These are phyloP conservation scores for Pagrus major DNA, from an alignment of 2,113 vertebrate species.

Conservation along the genomic window DNA sequence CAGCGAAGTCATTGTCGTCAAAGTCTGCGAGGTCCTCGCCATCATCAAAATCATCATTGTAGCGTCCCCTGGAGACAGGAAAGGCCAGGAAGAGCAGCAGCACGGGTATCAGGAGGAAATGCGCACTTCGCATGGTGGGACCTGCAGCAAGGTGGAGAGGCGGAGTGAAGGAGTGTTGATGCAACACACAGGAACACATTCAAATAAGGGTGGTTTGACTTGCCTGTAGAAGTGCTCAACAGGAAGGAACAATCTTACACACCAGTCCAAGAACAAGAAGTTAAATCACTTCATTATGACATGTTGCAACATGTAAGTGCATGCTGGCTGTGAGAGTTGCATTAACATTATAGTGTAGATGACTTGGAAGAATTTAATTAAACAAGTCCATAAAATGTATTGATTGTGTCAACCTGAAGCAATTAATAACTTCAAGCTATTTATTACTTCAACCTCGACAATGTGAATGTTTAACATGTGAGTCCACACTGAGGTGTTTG, in stretches of 20 bases:
- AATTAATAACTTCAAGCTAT: no score
- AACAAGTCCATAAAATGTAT: no score
- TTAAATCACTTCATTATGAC: neutral
- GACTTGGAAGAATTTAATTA: no score
- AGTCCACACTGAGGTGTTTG: neutral
- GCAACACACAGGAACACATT: neutral
- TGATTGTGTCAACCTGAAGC: no score
- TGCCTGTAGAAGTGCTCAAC: neutral
- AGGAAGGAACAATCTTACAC: neutral
- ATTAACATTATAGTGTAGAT: neutral
- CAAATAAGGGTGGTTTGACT: constrained; percentile 4
- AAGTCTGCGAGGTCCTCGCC: constrained; percentile 95
- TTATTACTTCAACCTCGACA: neutral
- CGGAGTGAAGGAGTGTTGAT: neutral
- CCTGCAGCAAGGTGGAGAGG: constrained; percentile 35
- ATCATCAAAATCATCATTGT: constrained; percentile 95
- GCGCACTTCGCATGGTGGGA: constrained; percentile 69
- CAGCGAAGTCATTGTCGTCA: constrained; percentile 98
- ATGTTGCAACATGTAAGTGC: neutral
- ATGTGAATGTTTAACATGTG: neutral
- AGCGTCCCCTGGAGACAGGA: constrained; percentile 80
- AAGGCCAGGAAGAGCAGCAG: constrained; percentile 80
- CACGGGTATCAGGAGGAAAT: constrained; percentile 69
- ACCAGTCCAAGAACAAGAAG: neutral
- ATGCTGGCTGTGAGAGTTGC: neutral